Percentiles rank a stretch among this genome's conserved stretches.
Evolutionary conservation across 2,797 vertebrate species (phyloP).

Genomic region (Telmatherina bonti): DNA sequence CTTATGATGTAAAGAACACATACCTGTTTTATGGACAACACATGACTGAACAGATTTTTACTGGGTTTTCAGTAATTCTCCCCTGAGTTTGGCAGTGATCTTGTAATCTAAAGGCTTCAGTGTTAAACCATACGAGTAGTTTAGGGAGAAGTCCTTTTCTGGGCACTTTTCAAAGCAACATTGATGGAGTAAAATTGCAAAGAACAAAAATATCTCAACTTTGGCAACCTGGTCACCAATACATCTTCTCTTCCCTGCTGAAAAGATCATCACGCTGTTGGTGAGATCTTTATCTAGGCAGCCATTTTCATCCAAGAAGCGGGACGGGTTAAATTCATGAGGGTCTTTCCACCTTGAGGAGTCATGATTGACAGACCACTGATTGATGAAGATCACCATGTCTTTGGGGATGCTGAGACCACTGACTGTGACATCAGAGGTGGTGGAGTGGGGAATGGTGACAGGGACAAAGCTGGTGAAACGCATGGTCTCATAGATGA

Average conservation of each 20-base stretch:
- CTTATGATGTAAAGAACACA: slow-evolving; percentile 23
- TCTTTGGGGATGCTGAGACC: slow-evolving; percentile 84
- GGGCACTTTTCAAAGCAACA: slow-evolving; percentile 83
- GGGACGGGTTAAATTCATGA: slow-evolving; percentile 77
- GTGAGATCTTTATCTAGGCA: slow-evolving; percentile 79
- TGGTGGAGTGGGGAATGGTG: slow-evolving; percentile 88
- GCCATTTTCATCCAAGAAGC: slow-evolving; percentile 80
- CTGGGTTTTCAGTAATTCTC: slow-evolving; percentile 35
- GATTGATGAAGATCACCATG: slow-evolving; percentile 87
- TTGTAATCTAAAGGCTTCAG: slow-evolving; percentile 83
- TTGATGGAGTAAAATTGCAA: slow-evolving; percentile 84
- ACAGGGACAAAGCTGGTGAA: slow-evolving; percentile 87
- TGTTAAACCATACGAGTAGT: slow-evolving; percentile 82
- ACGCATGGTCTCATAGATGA: slow-evolving; percentile 85
- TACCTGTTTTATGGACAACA: slow-evolving; percentile 35
- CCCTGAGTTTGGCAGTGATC: slow-evolving; percentile 72
- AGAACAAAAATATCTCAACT: slow-evolving; percentile 85
- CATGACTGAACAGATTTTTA: slow-evolving; percentile 31
- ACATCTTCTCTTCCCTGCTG: slow-evolving; percentile 83
- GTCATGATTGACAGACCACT: slow-evolving; percentile 89
- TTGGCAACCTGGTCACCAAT: slow-evolving; percentile 86
- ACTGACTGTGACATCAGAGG: slow-evolving; percentile 78
- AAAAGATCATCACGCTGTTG: slow-evolving; percentile 85
- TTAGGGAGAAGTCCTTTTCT: slow-evolving; percentile 71
- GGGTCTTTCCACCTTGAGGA: slow-evolving; percentile 82